Evolutionary conservation across 2,888 invertebrate genomes (phyloP), one percentile per base, ranked within the genome.

Genomic region (Pasiphila rectangulata): DNA sequence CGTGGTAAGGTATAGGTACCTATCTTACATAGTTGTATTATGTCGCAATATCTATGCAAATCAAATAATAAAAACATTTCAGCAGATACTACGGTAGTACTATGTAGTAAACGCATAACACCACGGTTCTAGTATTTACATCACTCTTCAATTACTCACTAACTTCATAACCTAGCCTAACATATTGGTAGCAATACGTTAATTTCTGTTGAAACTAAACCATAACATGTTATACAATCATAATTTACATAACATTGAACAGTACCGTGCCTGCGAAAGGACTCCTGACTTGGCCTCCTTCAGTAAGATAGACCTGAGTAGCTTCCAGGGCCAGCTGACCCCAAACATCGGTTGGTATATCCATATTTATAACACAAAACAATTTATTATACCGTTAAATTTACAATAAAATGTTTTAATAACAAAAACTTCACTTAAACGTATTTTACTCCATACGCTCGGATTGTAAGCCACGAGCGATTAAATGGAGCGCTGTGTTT

Each of bases 291-390:
- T 92, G 90, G 47, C 94, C 94, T 54, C 94, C 94, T 83, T 96
- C 96, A 25, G 93, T 93, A 59, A 96, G 90, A 82, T 95, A 96
- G 57, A 96, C 94, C 84, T 95, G 95, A 63, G 94, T 94, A 42
- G 95, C 95, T 83, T 96, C 96, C 49, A 96, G 90, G 51, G 96
- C 96, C 68, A 96, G 88, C 80, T 96, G 96, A 37, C 96, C 95
- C 96, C 96, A 96, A 69, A 96, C 94, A 90, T 96, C 94, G 42
- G 93, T 92, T 35, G 91, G 90, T 60, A 93, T 86, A 90, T 93
- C 93, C 93, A 93, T 93, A 45, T 50, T 75, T 42, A 56, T 9
- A 16, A 13, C 51, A 53, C 49, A 34, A 48, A 32, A 57, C 52
- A 49, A 42, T 34, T 51, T 53, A 56, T 59, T 57, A 53, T 59